Conservation (phyloP, 2,888 invertebrate genomes). For the Dugesia japonica region DNA sequence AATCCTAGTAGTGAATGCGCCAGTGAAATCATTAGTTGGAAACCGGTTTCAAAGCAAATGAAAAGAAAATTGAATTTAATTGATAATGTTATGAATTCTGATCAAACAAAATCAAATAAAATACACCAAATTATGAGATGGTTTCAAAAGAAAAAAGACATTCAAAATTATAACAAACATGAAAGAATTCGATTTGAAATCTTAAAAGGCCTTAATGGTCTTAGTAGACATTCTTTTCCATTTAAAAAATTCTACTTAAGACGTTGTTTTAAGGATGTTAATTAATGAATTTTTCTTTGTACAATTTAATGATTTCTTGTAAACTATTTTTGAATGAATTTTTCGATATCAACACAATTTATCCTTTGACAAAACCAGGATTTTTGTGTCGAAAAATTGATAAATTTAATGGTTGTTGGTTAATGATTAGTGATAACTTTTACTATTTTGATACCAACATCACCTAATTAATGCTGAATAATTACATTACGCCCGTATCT, state of each 20-base stretch:
- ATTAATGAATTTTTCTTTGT: background rate
- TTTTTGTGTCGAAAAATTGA: no score
- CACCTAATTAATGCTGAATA: no score
- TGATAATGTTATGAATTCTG: background rate
- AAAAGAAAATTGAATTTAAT: constrained; percentile 7
- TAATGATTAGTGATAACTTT: no score
- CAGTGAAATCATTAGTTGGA: background rate
- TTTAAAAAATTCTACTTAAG: constrained; percentile 3
- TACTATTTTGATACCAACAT: no score
- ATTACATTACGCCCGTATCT: no score
- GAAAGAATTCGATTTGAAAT: background rate
- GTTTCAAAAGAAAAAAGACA: background rate
- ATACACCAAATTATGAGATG: background rate
- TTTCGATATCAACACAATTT: no score
- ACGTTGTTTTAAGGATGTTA: background rate
- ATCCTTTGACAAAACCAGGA: no score
- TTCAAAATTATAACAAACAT: background rate
- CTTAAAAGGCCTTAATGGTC: background rate
- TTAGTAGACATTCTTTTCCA: background rate
- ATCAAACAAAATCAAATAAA: background rate
- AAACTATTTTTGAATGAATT: no score
- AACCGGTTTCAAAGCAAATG: background rate
- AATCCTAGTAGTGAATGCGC: background rate
- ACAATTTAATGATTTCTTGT: no score
- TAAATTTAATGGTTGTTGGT: no score